phyloP scores from a whole-genome alignment of 2,113 vertebrate species.

The Otus sunia region DNA sequence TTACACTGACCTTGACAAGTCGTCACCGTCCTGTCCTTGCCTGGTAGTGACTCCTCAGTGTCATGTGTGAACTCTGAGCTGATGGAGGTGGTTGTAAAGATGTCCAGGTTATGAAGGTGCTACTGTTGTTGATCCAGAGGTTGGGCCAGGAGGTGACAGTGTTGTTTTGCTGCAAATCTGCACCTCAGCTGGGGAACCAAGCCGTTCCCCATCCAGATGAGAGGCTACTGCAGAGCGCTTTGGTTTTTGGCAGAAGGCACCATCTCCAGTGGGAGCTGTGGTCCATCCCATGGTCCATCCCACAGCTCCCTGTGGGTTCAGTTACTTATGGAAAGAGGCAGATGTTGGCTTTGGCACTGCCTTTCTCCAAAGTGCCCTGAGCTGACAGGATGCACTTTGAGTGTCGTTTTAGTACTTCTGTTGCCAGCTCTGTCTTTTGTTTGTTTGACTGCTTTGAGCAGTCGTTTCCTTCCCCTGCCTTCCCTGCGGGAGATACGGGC shows the following conservation, averaged over 20 bases:
- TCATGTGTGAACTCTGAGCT: background rate
- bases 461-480: rapidly evolving
- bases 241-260: background rate
- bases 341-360: background rate
- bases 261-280: background rate
- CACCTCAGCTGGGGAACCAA: background rate
- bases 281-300: background rate
- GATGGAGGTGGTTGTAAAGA: background rate
- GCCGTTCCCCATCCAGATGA: background rate
- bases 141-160: background rate
- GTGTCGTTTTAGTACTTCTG: background rate
- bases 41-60: background rate
- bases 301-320: background rate
- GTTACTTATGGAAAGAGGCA: background rate
- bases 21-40: background rate
- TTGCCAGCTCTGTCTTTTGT: background rate
- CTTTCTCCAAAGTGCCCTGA: background rate
- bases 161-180: background rate
- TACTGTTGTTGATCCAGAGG: background rate
- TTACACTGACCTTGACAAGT: slow-evolving; percentile 49
- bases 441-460: background rate
- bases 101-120: background rate
- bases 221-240: background rate
- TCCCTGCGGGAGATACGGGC: no score
- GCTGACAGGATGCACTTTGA: background rate